A percentile compares a stretch with the other conserved stretches of the same genome.
These are phyloP conservation scores for Elephantulus edwardii DNA, from an alignment of 2,113 vertebrate species.

Conservation along the genomic window DNA sequence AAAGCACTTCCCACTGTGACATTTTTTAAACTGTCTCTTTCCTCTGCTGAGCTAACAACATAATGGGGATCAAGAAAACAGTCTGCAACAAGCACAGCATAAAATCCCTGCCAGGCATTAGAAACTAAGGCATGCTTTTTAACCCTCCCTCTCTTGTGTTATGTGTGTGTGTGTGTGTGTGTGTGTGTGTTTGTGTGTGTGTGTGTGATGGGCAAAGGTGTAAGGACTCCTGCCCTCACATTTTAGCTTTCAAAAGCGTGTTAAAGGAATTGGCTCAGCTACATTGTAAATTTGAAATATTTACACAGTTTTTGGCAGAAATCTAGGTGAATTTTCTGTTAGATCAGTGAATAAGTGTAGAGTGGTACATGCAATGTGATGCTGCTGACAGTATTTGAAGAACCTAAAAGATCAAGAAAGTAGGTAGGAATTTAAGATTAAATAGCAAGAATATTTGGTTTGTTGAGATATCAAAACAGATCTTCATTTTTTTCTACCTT, in stretches of 20 bases:
- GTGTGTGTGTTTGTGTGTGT: too few species aligned
- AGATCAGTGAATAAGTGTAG: neutral
- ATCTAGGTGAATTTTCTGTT: conserved; percentile 57
- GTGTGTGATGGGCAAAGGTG: conserved; percentile 72
- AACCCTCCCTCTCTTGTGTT: conserved; percentile 26
- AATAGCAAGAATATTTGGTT: neutral
- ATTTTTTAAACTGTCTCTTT: conserved; percentile 80
- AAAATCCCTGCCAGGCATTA: conserved; percentile 73
- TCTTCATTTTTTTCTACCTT: neutral
- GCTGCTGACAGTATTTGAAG: neutral
- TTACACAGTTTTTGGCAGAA: conserved; percentile 56
- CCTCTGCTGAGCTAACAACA: conserved; percentile 80
- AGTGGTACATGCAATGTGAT: neutral
- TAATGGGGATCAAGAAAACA: conserved; percentile 81
- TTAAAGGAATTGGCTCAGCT: conserved; percentile 68
- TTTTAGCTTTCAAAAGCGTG: conserved; percentile 49
- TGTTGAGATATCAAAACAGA: neutral
- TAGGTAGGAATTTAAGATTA: neutral
- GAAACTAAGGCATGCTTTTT: conserved; percentile 69
- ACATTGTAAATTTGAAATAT: conserved; percentile 57
- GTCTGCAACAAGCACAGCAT: conserved; percentile 65
- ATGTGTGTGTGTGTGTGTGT: too few species aligned
- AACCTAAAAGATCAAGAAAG: neutral
- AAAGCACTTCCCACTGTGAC: conserved; percentile 78
- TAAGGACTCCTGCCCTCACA: conserved; percentile 32